A percentile compares a stretch with the other conserved stretches of the same genome.
phyloP scores from a whole-genome alignment of 2,113 vertebrate species.

The Brevimyrus niger region DNA sequence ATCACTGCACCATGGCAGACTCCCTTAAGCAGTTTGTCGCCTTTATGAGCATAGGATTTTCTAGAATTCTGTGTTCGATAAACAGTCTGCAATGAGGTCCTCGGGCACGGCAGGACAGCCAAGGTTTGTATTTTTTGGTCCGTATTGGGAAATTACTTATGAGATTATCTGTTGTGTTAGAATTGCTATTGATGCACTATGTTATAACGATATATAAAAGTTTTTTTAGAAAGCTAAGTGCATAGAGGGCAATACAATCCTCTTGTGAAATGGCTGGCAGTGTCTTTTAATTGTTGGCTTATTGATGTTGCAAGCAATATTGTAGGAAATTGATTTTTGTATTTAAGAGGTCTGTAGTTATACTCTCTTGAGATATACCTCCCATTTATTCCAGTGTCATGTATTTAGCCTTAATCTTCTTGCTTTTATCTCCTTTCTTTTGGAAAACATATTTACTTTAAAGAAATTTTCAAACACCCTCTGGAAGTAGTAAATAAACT shows the following conservation, averaged over 20 bases:
- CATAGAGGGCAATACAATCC: neutral
- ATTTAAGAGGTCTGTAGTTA: neutral
- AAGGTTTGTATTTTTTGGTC: neutral
- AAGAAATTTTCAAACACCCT: neutral
- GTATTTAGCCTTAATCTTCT: neutral
- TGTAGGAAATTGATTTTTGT: neutral
- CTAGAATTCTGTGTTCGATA: neutral
- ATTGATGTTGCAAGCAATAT: neutral
- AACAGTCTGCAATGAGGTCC: neutral
- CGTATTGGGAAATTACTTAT: neutral
- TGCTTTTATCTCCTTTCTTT: neutral
- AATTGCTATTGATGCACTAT: constrained; percentile 6
- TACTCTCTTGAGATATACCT: neutral
- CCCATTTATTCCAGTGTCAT: neutral
- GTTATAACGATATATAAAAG: constrained; percentile 8
- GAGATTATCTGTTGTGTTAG: neutral
- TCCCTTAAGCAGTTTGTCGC: neutral
- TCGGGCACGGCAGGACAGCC: neutral
- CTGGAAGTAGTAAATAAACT: neutral
- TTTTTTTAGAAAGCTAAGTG: neutral
- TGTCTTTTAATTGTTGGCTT: constrained; percentile 9
- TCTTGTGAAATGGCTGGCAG: neutral
- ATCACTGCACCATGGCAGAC: neutral
- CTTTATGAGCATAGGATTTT: neutral
- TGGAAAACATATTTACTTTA: neutral